These are phyloP conservation scores for Eulemur mongoz DNA, from an alignment of 2,797 vertebrate genomes.

Conservation along the genomic window DNA sequence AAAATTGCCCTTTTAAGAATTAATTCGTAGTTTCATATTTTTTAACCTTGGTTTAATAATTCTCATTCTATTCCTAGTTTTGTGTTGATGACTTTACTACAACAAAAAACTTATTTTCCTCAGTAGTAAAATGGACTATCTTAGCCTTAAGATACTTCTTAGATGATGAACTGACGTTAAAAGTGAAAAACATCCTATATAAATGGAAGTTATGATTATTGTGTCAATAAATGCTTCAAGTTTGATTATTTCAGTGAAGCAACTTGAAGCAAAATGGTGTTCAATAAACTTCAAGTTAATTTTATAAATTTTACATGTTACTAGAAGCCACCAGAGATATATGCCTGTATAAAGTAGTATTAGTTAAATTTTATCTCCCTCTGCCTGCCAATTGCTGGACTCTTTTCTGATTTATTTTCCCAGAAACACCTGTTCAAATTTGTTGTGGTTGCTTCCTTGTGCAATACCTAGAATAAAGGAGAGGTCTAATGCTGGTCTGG, in stretches of 20 bases:
- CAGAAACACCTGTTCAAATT: constrained; percentile 70
- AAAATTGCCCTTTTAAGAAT: not conserved
- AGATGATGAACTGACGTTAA: not conserved
- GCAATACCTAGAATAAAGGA: constrained; percentile 52
- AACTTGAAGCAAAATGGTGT: constrained; percentile 24
- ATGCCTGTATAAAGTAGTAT: not conserved
- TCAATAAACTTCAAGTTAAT: constrained; percentile 14
- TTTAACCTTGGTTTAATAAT: constrained; percentile 26
- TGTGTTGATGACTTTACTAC: not conserved
- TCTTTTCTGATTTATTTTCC: constrained; percentile 68
- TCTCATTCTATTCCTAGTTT: not conserved
- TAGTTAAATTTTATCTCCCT: constrained; percentile 39
- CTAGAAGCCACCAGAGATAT: constrained; percentile 6
- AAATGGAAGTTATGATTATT: constrained; percentile 1
- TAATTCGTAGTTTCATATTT: not conserved
- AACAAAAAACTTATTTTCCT: not conserved
- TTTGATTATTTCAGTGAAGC: constrained; percentile 49
- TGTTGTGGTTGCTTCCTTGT: constrained; percentile 34
- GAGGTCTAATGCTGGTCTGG: constrained; percentile 1
- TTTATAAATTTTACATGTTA: constrained; percentile 3
- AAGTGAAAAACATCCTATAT: not conserved
- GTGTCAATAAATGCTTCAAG: constrained; percentile 18
- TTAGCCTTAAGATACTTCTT: not conserved
- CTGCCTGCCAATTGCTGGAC: constrained; percentile 3
- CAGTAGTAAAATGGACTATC: not conserved